Base-by-base conservation (phyloP, 2,888 invertebrate genomes). In the Piscicola geometra region DNA sequence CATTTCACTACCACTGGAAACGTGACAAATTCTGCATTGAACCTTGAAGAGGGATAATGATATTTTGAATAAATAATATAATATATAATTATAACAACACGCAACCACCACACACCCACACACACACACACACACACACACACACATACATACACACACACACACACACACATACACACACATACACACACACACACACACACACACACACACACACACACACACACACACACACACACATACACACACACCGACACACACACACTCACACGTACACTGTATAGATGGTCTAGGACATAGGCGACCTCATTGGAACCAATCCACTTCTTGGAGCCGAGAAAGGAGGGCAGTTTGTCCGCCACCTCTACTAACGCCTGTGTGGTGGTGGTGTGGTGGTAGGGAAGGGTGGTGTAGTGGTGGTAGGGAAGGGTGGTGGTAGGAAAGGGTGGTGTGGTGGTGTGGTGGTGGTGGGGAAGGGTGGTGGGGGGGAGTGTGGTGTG, bases 261-360 rank as follows among this genome's bases (percentile, higher is more conserved):
- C 25, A n/a, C 5, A 50, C 71, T 35, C 66, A 71, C 77, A n/a
- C 75, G 47, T 1, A 72, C 72, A 56, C n/a, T 60, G 35, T 47
- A 72, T 21, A 74, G 32, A 47, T 73, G 66, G 83, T 94, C 92
- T 78, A 99, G 86, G 78, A 93, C 93, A 87, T 92, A 97, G 86
- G 92, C 91, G 21, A 99, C 93, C 88, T 99, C 99, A 2, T 93
- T 93, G 0, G 97, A 97, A 9, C 99, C 99, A 83, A 99, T 98
- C 99, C 99, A 99, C 83, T 95, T 91, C 77, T 89, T 90, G 0
- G 95, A 94, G 32, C 93, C 94, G 70, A 96, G 87, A 86, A 99
- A 98, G 71, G 88, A 88, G 0, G 89, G 84, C 0, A 91, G 90
- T 86, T 99, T 99, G 85, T 99, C 99, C 21, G 94, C 94, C 81